Conservation (phyloP, 2,797 vertebrate genomes). For the Hoplostethus atlanticus region DNA sequence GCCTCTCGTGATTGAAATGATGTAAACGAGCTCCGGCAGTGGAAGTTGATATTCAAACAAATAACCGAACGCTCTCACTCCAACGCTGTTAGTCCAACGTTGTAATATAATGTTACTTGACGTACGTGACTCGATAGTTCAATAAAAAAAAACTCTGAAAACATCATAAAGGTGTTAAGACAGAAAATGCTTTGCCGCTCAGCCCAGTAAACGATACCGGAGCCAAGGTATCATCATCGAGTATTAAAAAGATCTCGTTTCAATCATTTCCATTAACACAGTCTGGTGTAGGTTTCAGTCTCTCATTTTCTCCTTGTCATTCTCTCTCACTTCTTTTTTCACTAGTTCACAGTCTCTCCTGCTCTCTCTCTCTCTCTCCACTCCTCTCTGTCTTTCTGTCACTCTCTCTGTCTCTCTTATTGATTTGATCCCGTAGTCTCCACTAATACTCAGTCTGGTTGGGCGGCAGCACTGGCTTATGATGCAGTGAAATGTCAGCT, state of each 20-base stretch:
- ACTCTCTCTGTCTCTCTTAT: constrained; percentile 34
- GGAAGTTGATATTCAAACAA: constrained; percentile 31
- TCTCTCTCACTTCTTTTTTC: neutral
- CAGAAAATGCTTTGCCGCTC: no score
- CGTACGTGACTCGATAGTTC: constrained; percentile 19
- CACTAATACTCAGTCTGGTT: constrained; percentile 41
- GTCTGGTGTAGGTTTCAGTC: neutral
- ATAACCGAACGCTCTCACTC: constrained; percentile 21
- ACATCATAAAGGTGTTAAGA: neutral
- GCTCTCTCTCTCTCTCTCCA: neutral
- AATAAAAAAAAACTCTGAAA: constrained; percentile 17
- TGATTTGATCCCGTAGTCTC: constrained; percentile 55
- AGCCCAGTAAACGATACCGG: no score
- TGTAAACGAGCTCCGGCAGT: constrained; percentile 20
- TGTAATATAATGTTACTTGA: constrained; percentile 21
- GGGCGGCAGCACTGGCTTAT: constrained; percentile 47
- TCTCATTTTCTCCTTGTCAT: constrained; percentile 20
- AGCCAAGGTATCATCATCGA: no score
- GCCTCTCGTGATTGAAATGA: neutral
- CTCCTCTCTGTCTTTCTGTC: constrained; percentile 10
- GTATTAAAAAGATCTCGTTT: neutral
- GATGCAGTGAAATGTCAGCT: constrained; percentile 70
- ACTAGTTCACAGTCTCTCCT: constrained; percentile 30
- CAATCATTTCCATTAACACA: constrained; percentile 8
- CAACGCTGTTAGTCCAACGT: neutral